These are phyloP conservation scores for Latrodectus hesperus DNA, from an alignment of 2,888 invertebrate genomes.

Conservation along the genomic window DNA sequence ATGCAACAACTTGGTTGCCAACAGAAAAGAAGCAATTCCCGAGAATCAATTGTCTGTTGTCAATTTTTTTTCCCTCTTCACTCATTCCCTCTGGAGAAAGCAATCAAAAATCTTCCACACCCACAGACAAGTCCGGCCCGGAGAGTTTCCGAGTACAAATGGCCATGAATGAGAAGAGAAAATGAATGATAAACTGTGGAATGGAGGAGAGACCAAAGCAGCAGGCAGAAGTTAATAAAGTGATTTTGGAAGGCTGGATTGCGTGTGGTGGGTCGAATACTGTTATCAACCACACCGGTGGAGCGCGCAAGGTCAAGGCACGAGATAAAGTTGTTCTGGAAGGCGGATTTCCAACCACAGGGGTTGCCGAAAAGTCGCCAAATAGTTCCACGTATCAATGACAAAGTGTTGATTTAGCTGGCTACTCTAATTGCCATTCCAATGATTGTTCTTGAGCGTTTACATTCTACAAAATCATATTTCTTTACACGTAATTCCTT, in stretches of 20 bases:
- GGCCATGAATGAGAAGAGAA: not conserved
- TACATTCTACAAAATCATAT: not conserved
- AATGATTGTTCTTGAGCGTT: not conserved
- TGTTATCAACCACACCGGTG: conserved; percentile 39
- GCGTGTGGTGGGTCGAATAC: conserved; percentile 51
- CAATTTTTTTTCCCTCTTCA: not conserved
- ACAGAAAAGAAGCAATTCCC: not conserved
- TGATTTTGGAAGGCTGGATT: conserved; percentile 39
- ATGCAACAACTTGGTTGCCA: not conserved
- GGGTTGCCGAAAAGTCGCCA: conserved; percentile 51
- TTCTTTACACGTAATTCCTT: no score
- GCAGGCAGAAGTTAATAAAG: conserved; percentile 52
- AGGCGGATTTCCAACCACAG: conserved; percentile 10
- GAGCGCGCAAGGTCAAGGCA: conserved; percentile 48
- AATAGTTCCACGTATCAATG: not conserved
- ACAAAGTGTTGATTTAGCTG: not conserved
- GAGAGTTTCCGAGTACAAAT: conserved; percentile 1
- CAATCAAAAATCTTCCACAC: not conserved
- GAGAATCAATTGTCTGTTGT: conserved; percentile 2
- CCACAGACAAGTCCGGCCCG: not conserved
- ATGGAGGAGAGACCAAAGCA: not conserved
- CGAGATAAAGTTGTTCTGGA: conserved; percentile 50
- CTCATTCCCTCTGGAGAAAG: not conserved
- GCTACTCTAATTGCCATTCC: not conserved
- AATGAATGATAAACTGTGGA: conserved; percentile 21